phyloP scores from a whole-genome alignment of 2,113 vertebrate genomes.

The Pardalotus punctatus region DNA sequence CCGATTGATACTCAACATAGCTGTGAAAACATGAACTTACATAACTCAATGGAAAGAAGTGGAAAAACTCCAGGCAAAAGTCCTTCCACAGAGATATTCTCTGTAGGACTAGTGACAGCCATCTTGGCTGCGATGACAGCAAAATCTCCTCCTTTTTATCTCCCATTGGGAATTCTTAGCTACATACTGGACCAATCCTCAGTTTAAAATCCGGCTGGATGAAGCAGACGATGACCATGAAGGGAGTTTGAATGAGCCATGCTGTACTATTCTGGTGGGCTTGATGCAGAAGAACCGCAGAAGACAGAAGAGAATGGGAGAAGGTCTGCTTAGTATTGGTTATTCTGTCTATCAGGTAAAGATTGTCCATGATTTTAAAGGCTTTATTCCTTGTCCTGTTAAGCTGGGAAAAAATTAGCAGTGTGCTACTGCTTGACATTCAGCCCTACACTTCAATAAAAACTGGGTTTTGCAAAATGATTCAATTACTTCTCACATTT shows the following conservation, averaged over 20 bases:
- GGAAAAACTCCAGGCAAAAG: not conserved
- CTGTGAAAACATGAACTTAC: not conserved
- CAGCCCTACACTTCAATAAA: not conserved
- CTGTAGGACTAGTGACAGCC: not conserved
- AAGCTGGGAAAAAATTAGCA: not conserved
- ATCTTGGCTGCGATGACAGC: not conserved
- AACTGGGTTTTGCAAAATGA: not conserved
- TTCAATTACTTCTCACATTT: not conserved
- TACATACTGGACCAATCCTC: slow-evolving; percentile 85
- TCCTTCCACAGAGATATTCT: not conserved
- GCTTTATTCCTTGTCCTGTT: not conserved
- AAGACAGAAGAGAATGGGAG: slow-evolving; percentile 74
- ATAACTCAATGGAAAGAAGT: not conserved
- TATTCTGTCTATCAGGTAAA: slow-evolving; percentile 80
- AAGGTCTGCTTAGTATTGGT: slow-evolving; percentile 82
- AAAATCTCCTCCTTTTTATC: not conserved
- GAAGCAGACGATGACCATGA: slow-evolving; percentile 79
- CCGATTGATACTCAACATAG: not conserved
- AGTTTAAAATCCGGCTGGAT: slow-evolving; percentile 80
- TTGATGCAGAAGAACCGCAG: slow-evolving; percentile 88
- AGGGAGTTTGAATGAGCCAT: slow-evolving; percentile 65
- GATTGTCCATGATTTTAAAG: not conserved
- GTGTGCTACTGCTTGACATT: not conserved
- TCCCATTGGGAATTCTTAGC: slow-evolving; percentile 42
- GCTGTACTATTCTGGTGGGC: slow-evolving; percentile 81